These are phyloP conservation scores for Microdon myrmicae DNA, from an alignment of 2,888 invertebrate species.

Conservation along the genomic window DNA sequence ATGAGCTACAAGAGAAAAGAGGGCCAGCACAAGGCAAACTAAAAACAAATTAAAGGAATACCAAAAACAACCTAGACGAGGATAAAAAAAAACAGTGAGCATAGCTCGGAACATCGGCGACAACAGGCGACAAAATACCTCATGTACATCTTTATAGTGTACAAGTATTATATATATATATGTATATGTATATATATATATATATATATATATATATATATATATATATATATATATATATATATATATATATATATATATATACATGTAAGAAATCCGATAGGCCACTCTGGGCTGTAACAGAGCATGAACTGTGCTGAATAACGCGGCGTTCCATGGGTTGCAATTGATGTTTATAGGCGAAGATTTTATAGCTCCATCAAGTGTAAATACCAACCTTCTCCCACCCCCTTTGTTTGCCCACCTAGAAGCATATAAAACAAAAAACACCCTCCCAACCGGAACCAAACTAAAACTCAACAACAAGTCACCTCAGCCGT, in stretches of 20 bases:
- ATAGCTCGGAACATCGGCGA: constrained; percentile 2
- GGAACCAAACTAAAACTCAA: constrained; percentile 27
- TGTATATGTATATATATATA: too few relatives aligned
- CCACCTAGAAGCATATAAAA: too few relatives aligned
- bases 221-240: too few relatives aligned
- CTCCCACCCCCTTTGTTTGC: background rate
- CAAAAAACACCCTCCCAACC: constrained; percentile 1
- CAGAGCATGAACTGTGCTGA: constrained; percentile 15
- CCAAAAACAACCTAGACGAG: too few relatives aligned
- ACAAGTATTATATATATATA: too few relatives aligned
- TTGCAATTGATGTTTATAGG: constrained; percentile 47
- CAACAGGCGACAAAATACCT: constrained; percentile 36
- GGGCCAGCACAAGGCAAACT: too few relatives aligned
- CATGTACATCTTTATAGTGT: constrained; percentile 4
- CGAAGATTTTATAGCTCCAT: constrained; percentile 42
- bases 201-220: too few relatives aligned
- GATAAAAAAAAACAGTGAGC: constrained; percentile 9
- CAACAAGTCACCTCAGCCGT: constrained; percentile 41
- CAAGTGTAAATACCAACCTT: constrained; percentile 41
- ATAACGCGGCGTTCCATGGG: constrained; percentile 3
- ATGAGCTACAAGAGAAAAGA: constrained; percentile 24
- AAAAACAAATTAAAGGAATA: too few relatives aligned
- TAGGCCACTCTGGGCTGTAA: background rate
- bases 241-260: too few relatives aligned
- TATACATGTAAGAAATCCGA: background rate